Conservation (phyloP, 2,888 invertebrate genomes). For the Limnephilus auricula region DNA sequence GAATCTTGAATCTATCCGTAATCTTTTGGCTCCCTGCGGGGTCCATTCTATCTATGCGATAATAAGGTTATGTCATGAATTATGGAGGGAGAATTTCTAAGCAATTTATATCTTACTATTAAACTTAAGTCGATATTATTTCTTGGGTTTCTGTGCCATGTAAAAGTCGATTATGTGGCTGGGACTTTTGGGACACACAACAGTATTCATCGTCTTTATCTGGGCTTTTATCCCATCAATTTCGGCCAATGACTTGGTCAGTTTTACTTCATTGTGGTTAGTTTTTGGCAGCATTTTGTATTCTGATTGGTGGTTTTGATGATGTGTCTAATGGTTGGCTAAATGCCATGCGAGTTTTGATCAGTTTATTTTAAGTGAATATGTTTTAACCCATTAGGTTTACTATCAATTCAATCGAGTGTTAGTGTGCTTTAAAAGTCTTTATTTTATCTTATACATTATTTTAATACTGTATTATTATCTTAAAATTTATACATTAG, state of each 20-base stretch:
- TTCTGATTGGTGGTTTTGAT: neutral
- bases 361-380: neutral
- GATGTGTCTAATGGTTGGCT: neutral
- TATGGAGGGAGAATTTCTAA: neutral
- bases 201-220: neutral
- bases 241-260: neutral
- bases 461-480: too few relatives aligned
- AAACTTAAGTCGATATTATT: neutral
- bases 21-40: too few relatives aligned
- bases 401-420: too few relatives aligned
- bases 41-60: neutral
- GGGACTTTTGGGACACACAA: neutral
- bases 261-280: neutral
- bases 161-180: neutral
- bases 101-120: neutral
- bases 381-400: too few relatives aligned
- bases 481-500: too few relatives aligned
- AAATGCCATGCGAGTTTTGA: neutral
- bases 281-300: neutral
- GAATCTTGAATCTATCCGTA: too few relatives aligned
- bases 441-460: too few relatives aligned
- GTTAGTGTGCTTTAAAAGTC: too few relatives aligned
- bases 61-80: neutral
- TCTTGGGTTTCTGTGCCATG: neutral
- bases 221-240: neutral